phyloP scores from a whole-genome alignment of 2,113 vertebrate species.

The Leucopsar rothschildi region DNA sequence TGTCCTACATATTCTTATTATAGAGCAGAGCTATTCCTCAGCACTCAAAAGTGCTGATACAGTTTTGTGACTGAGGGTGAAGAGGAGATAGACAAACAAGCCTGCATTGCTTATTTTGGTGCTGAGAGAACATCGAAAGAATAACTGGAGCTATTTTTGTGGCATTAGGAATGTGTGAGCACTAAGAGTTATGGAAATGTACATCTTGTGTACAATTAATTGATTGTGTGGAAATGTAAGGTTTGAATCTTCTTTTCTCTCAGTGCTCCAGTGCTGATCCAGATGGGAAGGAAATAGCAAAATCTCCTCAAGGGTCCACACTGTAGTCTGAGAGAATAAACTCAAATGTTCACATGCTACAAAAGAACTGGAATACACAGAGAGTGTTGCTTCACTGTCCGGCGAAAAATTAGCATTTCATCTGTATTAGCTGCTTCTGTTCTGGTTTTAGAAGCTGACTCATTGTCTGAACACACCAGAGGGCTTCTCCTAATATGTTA shows the following conservation, averaged over 20 bases:
- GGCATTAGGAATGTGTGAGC: background rate
- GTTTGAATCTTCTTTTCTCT: background rate
- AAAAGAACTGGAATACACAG: constrained; percentile 52
- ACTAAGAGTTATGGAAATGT: background rate
- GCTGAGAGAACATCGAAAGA: background rate
- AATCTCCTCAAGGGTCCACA: background rate
- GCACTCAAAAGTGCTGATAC: background rate
- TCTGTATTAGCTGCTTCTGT: constrained; percentile 71
- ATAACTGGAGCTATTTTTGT: constrained; percentile 17
- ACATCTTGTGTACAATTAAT: background rate
- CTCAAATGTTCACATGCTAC: constrained; percentile 46
- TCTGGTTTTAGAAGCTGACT: constrained; percentile 67
- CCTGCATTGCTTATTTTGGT: constrained; percentile 19
- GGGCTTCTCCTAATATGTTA: constrained; percentile 40
- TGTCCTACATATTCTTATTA: background rate
- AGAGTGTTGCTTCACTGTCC: constrained; percentile 60
- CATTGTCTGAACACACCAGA: constrained; percentile 52
- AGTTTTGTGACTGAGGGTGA: background rate
- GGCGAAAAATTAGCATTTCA: constrained; percentile 68
- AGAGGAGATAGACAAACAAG: background rate
- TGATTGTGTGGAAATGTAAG: background rate
- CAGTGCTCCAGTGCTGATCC: background rate
- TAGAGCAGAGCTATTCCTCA: background rate
- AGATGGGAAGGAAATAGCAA: background rate
- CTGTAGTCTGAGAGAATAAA: constrained; percentile 3